Evolutionary conservation across 2,797 vertebrate species (phyloP).

Genomic region (Mycteria americana): DNA sequence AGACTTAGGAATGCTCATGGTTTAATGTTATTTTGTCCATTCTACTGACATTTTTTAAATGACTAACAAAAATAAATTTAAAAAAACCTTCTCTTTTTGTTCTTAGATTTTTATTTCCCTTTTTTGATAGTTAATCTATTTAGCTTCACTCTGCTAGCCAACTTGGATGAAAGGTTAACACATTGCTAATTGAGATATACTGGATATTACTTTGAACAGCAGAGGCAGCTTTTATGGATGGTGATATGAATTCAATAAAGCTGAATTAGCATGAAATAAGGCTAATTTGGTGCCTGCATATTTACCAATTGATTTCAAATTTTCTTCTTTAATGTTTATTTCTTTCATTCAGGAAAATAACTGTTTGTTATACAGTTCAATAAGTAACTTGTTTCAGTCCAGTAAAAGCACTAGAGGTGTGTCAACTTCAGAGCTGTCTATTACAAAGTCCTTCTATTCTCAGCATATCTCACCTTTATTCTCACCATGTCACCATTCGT

Average conservation of each 20-base stretch:
- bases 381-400: neutral
- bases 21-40: neutral
- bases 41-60: neutral
- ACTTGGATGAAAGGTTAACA: slow-evolving; percentile 51
- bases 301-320: slow-evolving; percentile 45
- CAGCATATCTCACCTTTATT: neutral
- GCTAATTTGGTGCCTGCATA: slow-evolving; percentile 29
- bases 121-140: slow-evolving; percentile 44
- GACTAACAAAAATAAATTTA: neutral
- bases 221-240: slow-evolving; percentile 34
- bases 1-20: neutral
- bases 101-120: neutral
- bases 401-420: neutral
- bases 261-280: slow-evolving; percentile 61
- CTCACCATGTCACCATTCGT: neutral
- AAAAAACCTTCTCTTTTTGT: neutral
- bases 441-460: neutral
- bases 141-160: neutral
- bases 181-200: slow-evolving; percentile 55
- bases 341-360: slow-evolving; percentile 20
- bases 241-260: slow-evolving; percentile 51
- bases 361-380: neutral
- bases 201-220: slow-evolving; percentile 50
- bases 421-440: neutral
- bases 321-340: slow-evolving; percentile 37